phyloP scores from a whole-genome alignment of 2,113 vertebrate species.

The Lagenorhynchus albirostris region DNA sequence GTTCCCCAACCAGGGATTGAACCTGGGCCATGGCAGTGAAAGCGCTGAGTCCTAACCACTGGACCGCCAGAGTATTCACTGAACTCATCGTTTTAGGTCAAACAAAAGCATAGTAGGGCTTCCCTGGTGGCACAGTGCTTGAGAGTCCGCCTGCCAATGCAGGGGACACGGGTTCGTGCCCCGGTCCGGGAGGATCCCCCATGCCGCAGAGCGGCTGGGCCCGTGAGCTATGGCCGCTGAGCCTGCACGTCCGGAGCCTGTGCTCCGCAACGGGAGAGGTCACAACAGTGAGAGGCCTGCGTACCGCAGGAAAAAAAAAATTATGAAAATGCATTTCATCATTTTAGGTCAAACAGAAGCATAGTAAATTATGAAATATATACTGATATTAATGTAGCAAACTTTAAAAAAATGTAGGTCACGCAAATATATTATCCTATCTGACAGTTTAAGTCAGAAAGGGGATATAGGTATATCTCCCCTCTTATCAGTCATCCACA shows the following conservation, averaged over 20 bases:
- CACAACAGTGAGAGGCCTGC: no score
- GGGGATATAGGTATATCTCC: neutral
- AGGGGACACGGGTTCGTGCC: no score
- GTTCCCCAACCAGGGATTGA: neutral
- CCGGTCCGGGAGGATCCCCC: no score
- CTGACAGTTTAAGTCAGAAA: neutral
- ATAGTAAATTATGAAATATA: neutral
- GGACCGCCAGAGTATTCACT: neutral
- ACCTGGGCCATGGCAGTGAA: neutral
- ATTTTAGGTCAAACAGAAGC: neutral
- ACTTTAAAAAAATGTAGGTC: neutral
- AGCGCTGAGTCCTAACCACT: neutral
- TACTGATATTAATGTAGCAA: neutral
- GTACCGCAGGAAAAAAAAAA: neutral
- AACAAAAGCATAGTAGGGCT: neutral
- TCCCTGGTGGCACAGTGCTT: no score
- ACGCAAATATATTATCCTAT: neutral
- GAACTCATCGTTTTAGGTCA: neutral
- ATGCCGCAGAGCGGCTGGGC: no score
- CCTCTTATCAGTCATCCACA: neutral
- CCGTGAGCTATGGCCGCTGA: no score
- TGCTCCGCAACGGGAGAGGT: no score
- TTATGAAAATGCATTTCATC: neutral
- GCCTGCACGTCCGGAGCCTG: no score
- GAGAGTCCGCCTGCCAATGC: no score